Conservation (phyloP, 2,888 invertebrate species). For the Muschampia plurimacula region DNA sequence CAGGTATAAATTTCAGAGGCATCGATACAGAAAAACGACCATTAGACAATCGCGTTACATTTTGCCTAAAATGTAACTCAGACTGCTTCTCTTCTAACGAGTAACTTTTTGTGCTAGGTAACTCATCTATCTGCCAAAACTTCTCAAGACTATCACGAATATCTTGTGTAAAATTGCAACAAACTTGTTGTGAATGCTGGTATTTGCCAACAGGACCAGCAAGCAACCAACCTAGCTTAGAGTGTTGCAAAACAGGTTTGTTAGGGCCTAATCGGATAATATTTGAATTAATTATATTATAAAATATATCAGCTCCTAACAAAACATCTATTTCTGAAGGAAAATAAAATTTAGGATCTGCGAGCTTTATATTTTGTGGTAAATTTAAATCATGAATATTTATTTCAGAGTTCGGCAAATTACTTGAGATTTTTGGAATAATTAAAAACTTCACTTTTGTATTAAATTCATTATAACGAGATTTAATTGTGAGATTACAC, state of each 20-base stretch:
- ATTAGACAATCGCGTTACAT: not conserved
- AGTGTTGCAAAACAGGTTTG: not conserved
- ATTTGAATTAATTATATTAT: not conserved
- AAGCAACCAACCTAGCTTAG: not conserved
- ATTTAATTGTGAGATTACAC: slow-evolving; percentile 1
- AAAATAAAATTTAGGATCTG: slow-evolving; percentile 15
- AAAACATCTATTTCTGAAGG: slow-evolving; percentile 19
- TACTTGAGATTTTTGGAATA: not conserved
- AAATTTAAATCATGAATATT: slow-evolving; percentile 8
- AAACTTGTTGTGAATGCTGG: not conserved
- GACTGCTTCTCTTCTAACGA: not conserved
- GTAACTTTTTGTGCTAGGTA: slow-evolving; percentile 3
- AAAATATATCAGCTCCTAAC: not conserved
- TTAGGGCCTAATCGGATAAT: slow-evolving; percentile 1
- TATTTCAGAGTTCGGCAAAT: not conserved
- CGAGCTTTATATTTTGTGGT: slow-evolving; percentile 7
- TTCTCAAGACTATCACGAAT: slow-evolving; percentile 1
- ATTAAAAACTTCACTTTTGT: not conserved
- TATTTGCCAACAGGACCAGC: not conserved
- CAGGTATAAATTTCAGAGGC: not conserved
- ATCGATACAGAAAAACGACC: not conserved
- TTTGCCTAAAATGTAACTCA: not conserved
- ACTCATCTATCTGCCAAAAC: not conserved
- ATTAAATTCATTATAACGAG: not conserved
- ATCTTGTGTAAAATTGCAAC: not conserved